phyloP scores from a whole-genome alignment of 2,113 vertebrate species.

The Platichthys stellatus region DNA sequence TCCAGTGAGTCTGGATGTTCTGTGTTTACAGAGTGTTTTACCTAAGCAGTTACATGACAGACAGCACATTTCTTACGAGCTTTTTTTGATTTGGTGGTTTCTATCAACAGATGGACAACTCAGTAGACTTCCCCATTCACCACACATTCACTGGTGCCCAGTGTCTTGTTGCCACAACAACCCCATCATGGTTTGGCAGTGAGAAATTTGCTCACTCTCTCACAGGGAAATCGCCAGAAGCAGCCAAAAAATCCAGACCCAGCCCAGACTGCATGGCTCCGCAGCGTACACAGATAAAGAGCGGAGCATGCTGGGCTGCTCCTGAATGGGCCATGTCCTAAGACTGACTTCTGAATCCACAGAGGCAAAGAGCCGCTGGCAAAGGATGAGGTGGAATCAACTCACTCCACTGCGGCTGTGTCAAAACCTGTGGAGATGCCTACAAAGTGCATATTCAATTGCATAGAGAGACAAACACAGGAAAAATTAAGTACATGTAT shows the following conservation, averaged over 20 bases:
- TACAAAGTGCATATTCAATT: conserved; percentile 54
- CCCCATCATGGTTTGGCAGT: conserved; percentile 55
- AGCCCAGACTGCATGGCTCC: conserved; percentile 85
- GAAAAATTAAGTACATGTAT: conserved; percentile 28
- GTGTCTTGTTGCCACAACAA: conserved; percentile 70
- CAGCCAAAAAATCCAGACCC: conserved; percentile 57
- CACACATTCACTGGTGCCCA: conserved; percentile 34
- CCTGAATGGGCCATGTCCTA: conserved; percentile 62
- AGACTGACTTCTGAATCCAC: conserved; percentile 56
- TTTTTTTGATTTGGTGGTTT: neutral
- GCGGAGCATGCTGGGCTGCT: conserved; percentile 53
- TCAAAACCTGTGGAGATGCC: conserved; percentile 43
- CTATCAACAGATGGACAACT: conserved; percentile 16
- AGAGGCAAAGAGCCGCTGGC: conserved; percentile 42
- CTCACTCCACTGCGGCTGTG: conserved; percentile 33
- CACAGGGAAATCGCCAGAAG: conserved; percentile 57
- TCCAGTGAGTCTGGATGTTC: neutral
- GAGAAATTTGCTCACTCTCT: conserved; percentile 20
- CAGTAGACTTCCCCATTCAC: conserved; percentile 31
- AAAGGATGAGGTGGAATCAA: conserved; percentile 42
- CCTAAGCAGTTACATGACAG: neutral
- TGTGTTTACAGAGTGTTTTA: neutral
- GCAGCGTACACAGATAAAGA: conserved; percentile 58
- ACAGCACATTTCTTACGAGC: neutral
- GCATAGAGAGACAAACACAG: conserved; percentile 37